These are phyloP conservation scores for Noctua fimbriata DNA, from an alignment of 2,888 invertebrate species.

Conservation along the genomic window DNA sequence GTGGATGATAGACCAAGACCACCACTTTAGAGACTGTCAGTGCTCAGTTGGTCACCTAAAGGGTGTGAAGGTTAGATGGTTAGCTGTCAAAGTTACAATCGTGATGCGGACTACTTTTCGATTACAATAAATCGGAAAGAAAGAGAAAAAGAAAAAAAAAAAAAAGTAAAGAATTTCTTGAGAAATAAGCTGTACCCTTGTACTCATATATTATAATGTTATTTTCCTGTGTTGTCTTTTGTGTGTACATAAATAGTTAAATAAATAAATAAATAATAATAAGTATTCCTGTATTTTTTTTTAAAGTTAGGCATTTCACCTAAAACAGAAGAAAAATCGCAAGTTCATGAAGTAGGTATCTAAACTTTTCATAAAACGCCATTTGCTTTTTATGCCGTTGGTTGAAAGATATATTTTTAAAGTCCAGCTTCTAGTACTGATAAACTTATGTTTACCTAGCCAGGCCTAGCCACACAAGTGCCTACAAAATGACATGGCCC, in stretches of 20 bases:
- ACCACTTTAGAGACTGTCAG: not conserved
- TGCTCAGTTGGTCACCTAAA: not conserved
- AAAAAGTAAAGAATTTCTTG: too few relatives aligned
- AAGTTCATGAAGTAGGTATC: not conserved
- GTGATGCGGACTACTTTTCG: not conserved
- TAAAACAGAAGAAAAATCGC: not conserved
- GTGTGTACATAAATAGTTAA: too few relatives aligned
- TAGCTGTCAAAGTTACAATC: not conserved
- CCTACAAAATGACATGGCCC: constrained; percentile 31
- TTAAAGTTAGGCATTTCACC: not conserved
- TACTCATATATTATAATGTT: too few relatives aligned
- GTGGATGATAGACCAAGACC: not conserved
- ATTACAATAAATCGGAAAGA: not conserved
- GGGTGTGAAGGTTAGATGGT: not conserved
- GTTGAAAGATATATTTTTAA: not conserved
- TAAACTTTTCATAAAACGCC: not conserved
- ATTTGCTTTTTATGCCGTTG: not conserved
- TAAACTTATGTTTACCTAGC: constrained; percentile 10
- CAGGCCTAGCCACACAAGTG: not conserved
- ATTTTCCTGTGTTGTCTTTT: too few relatives aligned
- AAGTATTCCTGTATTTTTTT: not conserved
- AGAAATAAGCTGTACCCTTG: too few relatives aligned
- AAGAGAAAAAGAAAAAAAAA: too few relatives aligned
- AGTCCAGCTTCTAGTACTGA: not conserved
- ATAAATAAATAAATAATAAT: too few relatives aligned